phyloP scores from a whole-genome alignment of 1,140 invertebrate genomes.

The Idris sp. region DNA sequence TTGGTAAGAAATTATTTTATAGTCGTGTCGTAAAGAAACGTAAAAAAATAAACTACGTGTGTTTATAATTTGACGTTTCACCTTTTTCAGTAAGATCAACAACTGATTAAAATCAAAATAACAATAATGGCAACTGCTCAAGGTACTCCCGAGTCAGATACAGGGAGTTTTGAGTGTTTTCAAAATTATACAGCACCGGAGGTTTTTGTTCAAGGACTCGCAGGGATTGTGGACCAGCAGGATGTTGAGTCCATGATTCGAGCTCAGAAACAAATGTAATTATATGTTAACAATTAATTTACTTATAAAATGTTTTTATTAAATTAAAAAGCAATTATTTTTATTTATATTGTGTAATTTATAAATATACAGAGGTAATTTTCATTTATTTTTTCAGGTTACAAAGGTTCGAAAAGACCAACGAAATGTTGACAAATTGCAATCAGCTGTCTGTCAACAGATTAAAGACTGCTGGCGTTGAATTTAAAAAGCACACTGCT shows the following conservation, averaged over 20 bases:
- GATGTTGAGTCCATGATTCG: constrained; percentile 94
- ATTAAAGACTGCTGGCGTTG: constrained; percentile 87
- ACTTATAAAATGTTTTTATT: too few species aligned
- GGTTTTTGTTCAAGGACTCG: constrained; percentile 92
- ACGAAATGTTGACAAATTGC: constrained; percentile 97
- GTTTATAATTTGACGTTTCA: too few species aligned
- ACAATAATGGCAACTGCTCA: constrained; percentile 72
- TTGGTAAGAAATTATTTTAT: too few species aligned
- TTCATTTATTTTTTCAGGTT: constrained; percentile 83
- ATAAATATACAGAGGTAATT: background rate
- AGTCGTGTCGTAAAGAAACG: too few species aligned
- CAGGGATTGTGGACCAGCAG: constrained; percentile 92
- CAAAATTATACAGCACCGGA: constrained; percentile 93
- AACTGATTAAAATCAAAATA: too few species aligned
- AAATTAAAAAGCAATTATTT: too few species aligned
- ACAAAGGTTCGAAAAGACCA: constrained; percentile 96
- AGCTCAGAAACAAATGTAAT: constrained; percentile 95
- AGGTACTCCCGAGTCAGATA: constrained; percentile 82
- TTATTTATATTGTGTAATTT: too few species aligned
- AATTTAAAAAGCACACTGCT: constrained; percentile 93
- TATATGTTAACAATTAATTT: too few species aligned
- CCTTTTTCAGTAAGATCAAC: too few species aligned
- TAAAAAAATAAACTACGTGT: too few species aligned
- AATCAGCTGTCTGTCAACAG: constrained; percentile 91
- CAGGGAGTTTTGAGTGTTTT: constrained; percentile 88